These are phyloP conservation scores for Thamnophis elegans DNA, from an alignment of 2,797 vertebrate species.

Conservation along the genomic window DNA sequence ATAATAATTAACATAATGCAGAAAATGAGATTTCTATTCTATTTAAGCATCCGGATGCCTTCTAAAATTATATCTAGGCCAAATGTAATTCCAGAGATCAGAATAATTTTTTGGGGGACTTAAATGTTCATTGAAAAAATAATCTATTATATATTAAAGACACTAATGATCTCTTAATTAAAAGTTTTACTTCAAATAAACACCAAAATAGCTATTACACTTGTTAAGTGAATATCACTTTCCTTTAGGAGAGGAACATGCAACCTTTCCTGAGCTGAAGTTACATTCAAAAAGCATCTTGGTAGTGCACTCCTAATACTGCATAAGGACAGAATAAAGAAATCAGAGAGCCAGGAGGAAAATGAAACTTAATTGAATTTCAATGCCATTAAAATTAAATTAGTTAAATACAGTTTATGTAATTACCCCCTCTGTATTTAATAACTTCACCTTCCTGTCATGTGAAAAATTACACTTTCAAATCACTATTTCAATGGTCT, in stretches of 20 bases:
- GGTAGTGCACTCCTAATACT: background rate
- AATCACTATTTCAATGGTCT: background rate
- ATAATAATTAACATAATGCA: background rate
- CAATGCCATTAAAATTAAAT: background rate
- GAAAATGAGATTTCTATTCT: background rate
- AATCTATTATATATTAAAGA: background rate
- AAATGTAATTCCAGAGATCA: background rate
- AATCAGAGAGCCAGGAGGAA: background rate
- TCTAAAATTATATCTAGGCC: background rate
- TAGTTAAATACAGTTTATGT: background rate
- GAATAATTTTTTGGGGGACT: background rate
- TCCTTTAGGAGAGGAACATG: background rate
- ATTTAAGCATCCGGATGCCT: background rate
- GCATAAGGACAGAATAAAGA: background rate
- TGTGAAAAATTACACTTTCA: background rate
- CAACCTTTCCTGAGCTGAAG: background rate
- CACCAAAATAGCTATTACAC: background rate
- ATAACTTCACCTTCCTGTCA: background rate
- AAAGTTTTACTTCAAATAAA: background rate
- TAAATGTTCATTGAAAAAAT: background rate
- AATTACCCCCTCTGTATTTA: background rate
- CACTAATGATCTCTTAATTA: background rate
- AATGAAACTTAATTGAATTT: background rate
- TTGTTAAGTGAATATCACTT: background rate
- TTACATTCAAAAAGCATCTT: background rate